These are phyloP conservation scores for Habroteleia sp. DNA, from an alignment of 2,888 invertebrate genomes.

Conservation along the genomic window DNA sequence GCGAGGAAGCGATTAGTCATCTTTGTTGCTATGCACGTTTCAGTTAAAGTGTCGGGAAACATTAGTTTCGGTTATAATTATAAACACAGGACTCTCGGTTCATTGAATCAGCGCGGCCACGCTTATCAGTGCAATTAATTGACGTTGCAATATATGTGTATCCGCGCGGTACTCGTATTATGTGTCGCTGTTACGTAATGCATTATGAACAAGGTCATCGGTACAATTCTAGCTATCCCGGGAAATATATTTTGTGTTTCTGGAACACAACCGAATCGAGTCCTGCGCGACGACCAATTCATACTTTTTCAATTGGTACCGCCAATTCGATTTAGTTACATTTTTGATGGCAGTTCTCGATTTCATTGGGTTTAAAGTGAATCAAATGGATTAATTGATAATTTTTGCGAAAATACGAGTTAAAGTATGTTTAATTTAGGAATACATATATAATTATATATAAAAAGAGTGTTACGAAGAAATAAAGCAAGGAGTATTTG, in stretches of 20 bases:
- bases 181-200: constrained; percentile 32
- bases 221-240: constrained; percentile 4
- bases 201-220: constrained; percentile 28
- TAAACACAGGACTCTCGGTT: constrained; percentile 33
- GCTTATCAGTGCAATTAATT: constrained; percentile 37
- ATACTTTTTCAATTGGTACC: constrained; percentile 12
- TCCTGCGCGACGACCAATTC: not conserved
- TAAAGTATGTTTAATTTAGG: too few species aligned
- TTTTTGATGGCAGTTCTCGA: too few species aligned
- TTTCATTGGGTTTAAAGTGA: too few species aligned
- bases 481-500: too few species aligned
- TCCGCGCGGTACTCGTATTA: constrained; percentile 30
- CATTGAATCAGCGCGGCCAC: constrained; percentile 30
- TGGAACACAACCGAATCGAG: not conserved
- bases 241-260: constrained; percentile 23
- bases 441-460: too few species aligned
- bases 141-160: constrained; percentile 17
- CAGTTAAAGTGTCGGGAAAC: constrained; percentile 37
- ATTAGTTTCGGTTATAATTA: constrained; percentile 51
- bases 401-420: too few species aligned
- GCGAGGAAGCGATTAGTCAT: constrained; percentile 48
- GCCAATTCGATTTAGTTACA: not conserved
- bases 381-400: too few species aligned
- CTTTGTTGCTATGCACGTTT: constrained; percentile 20
- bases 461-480: too few species aligned